These are phyloP conservation scores for Diarsia dahlii DNA, from an alignment of 2,888 invertebrate species.

Conservation along the genomic window DNA sequence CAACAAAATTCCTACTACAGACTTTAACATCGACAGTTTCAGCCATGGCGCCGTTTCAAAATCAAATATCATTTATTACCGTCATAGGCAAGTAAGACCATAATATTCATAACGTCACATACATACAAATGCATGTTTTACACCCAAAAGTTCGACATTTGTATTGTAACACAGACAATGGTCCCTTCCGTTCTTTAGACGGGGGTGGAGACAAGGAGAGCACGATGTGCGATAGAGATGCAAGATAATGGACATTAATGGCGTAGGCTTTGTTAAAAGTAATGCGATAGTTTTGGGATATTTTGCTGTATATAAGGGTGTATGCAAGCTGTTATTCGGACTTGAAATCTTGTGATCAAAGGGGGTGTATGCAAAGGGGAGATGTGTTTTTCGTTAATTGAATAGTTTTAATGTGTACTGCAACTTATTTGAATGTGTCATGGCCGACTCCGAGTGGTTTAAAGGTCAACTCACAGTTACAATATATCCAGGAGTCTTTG, in stretches of 20 bases:
- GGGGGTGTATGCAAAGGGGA: constrained; percentile 22
- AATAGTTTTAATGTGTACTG: constrained; percentile 29
- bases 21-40: neutral
- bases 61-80: constrained; percentile 36
- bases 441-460: neutral
- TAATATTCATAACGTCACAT: constrained; percentile 22
- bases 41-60: neutral
- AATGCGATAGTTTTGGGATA: constrained; percentile 60
- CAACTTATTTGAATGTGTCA: constrained; percentile 9
- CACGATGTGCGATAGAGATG: constrained; percentile 68
- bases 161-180: constrained; percentile 69
- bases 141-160: constrained; percentile 66
- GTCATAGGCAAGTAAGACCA: constrained; percentile 19
- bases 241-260: constrained; percentile 82
- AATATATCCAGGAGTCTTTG: too few relatives aligned
- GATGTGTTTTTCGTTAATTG: constrained; percentile 33
- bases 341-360: constrained; percentile 44
- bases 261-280: constrained; percentile 73
- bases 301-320: constrained; percentile 50
- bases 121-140: constrained; percentile 65
- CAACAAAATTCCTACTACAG: neutral
- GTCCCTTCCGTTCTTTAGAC: constrained; percentile 71
- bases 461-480: too few relatives aligned
- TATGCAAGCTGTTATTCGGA: constrained; percentile 36
- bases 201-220: constrained; percentile 75